Evolutionary conservation across 2,113 vertebrate species (phyloP), one percentile per base, ranked within the genome.

Genomic region (Cyphotilapia sp.): DNA sequence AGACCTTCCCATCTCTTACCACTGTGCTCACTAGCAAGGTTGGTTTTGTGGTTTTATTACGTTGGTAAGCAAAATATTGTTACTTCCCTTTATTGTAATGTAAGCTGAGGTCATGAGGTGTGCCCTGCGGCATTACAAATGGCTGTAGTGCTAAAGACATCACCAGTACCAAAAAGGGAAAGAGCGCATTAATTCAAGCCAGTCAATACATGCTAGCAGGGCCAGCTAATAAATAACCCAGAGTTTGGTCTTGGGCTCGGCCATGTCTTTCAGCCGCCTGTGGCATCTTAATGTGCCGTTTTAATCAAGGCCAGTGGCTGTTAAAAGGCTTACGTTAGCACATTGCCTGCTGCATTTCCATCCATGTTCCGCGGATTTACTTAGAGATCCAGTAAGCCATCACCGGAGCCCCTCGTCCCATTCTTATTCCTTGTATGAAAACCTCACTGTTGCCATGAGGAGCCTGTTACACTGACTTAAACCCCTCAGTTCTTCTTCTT

Each of bases 101-200:
- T 42, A 81, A 59, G 54, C 22, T 96, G 95, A 97, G 95, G 96
- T 97, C 97, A 97, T 93, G 92, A 89, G 91, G 89, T 54, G 35
- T 80, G 85, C 88, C 61, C 93, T 92, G 76, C 86, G 85, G 81
- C 92, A 88, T 96, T 95, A 95, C 89, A 94, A 86, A 81, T 61
- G 93, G 94, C 95, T 93, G 95, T 95, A 93, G 94, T 94, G 92
- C 90, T 92, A 88, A 95, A 97, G 80, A 93, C 93, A 88, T 95
- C 91, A 93, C 86, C 85, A 85, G 88, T 76, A 83, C 57, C 82
- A 84, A 89, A 87, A 88, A 81, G 90, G 84, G 80, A 86, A 90
- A 91, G 92, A 95, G 85, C 91, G 22, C 87, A 90, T 93, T 94
- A 95, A 95, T 95, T 96, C 94, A 94, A 87, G 85, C 54, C 51